Base-by-base conservation (phyloP, 2,888 invertebrate species). In the Agriopis leucophaearia region DNA sequence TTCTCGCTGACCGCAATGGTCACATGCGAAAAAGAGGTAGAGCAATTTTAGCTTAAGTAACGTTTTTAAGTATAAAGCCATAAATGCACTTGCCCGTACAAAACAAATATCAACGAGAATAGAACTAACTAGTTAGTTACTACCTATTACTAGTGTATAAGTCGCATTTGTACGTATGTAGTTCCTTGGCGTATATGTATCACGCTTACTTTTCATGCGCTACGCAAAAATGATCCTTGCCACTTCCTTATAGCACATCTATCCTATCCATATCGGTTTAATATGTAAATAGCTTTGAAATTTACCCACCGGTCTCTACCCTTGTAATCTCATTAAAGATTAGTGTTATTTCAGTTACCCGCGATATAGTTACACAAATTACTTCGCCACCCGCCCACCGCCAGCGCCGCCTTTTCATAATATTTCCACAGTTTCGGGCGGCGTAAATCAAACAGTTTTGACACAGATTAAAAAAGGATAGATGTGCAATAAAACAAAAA, bases 391-490 rank as follows among this genome's bases (percentile, higher is more conserved):
- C 63, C 54, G 44, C 83, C 62, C 54, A 27, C 51, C 66, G 44
- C 52, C 60, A 40, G 42, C 59, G 51, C 50, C 57, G 58, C 57
- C 66, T 61, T 64, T 59, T 57, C 47, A 71, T 67, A 71, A 73
- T 63, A 69, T 73, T 69, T 66, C 60, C 82, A 79, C 78, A 81
- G 82, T 86, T 86, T 86, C 85, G 79, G 72, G 80, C 71, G 69
- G 81, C 84, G 85, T 91, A 88, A 90, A 91, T 89, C 90, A 90
- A 85, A 86, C 81, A 84, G 83, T 81, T 82, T 85, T 2, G 7
- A 48, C 48, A 18, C 27, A 59, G 59, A 59, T 8, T 50, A 42
- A 8, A 4, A 50, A n/a, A n/a, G 15, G n/a, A 18, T 13, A 55
- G 55, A 55, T 55, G 55, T 7, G 18, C 5, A 18, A 0, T 12